Evolutionary conservation across 2,113 vertebrate genomes (phyloP).

Genomic region (Calidris pygmaea): DNA sequence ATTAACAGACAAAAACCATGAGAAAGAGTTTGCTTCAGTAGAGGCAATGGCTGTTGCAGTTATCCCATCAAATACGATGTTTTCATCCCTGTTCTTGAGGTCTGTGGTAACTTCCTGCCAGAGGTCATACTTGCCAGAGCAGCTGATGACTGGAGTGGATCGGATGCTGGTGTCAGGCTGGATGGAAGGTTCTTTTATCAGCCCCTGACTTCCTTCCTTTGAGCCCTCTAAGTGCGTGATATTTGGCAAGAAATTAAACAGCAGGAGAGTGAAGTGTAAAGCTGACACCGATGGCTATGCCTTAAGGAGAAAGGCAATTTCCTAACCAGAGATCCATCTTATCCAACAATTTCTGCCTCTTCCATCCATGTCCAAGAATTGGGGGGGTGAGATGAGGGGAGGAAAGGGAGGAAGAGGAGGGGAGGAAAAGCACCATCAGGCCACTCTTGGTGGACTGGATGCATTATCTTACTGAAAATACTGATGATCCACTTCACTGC

Average conservation of each 20-base stretch:
- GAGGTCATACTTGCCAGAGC: background rate
- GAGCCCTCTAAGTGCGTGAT: background rate
- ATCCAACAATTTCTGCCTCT: background rate
- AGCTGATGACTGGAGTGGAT: background rate
- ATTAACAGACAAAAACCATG: background rate
- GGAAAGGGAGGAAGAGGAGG: background rate
- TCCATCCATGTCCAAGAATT: background rate
- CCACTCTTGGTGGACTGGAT: background rate
- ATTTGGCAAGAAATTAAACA: constrained; percentile 11
- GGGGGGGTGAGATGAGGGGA: too few relatives aligned
- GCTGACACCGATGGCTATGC: background rate
- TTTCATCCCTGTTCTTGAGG: background rate
- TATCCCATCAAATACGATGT: background rate
- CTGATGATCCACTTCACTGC: background rate
- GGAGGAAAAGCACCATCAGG: background rate
- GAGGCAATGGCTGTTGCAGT: background rate
- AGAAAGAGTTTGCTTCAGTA: background rate
- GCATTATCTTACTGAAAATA: background rate
- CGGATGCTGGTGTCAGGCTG: background rate
- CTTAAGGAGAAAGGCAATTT: background rate
- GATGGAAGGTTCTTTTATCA: background rate
- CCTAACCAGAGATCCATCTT: background rate
- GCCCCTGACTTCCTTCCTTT: background rate
- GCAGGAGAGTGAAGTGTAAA: background rate
- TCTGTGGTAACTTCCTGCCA: background rate